Conservation (phyloP, 2,797 vertebrate species). For the Gila robusta region DNA sequence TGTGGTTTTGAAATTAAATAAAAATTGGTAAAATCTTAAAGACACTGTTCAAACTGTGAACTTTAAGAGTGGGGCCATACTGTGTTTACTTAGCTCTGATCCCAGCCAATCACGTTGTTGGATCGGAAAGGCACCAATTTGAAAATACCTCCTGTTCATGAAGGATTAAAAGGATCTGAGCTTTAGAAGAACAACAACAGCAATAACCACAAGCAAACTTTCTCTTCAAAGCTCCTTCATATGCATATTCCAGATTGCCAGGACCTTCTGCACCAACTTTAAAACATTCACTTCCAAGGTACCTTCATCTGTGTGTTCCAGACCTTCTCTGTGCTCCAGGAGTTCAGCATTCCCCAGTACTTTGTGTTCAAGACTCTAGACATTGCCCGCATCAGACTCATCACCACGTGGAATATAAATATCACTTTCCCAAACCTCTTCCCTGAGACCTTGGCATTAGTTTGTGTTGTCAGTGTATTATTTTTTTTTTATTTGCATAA, state of each 20-base stretch:
- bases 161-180: no score
- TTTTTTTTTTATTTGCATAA: not conserved
- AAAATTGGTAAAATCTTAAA: not conserved
- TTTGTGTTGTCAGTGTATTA: not conserved
- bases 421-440: no score
- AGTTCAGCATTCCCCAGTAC: not conserved
- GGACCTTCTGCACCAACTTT: not conserved
- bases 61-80: not conserved
- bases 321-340: not conserved
- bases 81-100: not conserved
- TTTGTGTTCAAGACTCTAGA: not conserved
- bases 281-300: not conserved
- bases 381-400: no score
- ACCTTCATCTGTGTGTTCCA: not conserved
- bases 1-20: not conserved
- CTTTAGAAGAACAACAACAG: no score
- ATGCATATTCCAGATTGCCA: no score
- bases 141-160: not conserved
- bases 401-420: no score
- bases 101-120: no score
- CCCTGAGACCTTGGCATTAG: no score
- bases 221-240: no score
- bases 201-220: no score
- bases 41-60: not conserved
- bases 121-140: no score